Evolutionary conservation across 1,140 invertebrate species (phyloP).

Genomic region (Drosophila kepulauana): DNA sequence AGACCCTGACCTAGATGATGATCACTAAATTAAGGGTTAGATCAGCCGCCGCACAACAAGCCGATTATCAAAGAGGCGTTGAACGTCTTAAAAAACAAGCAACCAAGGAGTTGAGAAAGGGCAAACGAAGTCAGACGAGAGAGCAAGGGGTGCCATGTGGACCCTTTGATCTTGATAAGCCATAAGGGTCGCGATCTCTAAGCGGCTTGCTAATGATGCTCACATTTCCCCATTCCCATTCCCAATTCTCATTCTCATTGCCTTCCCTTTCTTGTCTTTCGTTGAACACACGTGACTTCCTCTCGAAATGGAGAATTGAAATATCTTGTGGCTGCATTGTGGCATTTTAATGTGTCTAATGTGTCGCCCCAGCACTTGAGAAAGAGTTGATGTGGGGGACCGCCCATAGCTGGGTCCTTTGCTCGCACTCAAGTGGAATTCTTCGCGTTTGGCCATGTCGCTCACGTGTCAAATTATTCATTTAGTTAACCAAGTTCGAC

Average conservation of each 20-base stretch:
- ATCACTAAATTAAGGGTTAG: conserved; percentile 78
- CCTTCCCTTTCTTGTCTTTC: conserved; percentile 9
- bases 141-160: conserved; percentile 63
- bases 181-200: conserved; percentile 72
- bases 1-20: conserved; percentile 33
- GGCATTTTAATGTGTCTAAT: conserved; percentile 81
- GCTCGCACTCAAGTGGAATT: conserved; percentile 54
- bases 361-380: conserved; percentile 59
- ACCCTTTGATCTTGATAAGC: conserved; percentile 56
- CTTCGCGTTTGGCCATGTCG: conserved; percentile 49
- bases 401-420: conserved; percentile 54
- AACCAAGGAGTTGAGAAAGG: conserved; percentile 26
- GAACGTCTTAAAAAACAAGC: conserved; percentile 46
- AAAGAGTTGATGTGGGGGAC: conserved; percentile 71
- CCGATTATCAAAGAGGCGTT: conserved; percentile 44
- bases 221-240: conserved; percentile 51
- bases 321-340: conserved; percentile 66
- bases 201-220: conserved; percentile 71
- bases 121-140: not conserved
- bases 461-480: conserved; percentile 78
- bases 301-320: conserved; percentile 59
- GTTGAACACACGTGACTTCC: conserved; percentile 40
- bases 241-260: conserved; percentile 13
- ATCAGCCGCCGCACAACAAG: conserved; percentile 50
- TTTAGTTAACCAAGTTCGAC: conserved; percentile 52